phyloP scores from a whole-genome alignment of 1,140 invertebrate species.

The Scaptomyza montana region DNA sequence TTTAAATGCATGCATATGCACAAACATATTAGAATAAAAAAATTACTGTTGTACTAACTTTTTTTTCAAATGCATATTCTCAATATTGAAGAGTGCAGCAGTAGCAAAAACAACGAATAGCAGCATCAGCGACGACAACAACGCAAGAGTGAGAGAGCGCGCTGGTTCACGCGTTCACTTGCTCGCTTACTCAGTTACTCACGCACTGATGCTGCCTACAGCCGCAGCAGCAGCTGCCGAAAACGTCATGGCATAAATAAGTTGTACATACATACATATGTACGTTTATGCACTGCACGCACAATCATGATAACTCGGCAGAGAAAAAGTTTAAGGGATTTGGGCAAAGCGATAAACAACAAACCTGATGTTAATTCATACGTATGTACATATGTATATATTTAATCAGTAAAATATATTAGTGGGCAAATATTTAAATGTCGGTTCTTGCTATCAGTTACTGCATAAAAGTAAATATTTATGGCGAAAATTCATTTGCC shows the following conservation, averaged over 20 bases:
- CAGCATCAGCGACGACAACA: constrained; percentile 6
- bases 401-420: neutral
- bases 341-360: neutral
- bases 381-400: no score
- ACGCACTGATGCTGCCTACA: constrained; percentile 21
- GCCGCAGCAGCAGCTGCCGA: neutral
- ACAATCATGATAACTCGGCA: neutral
- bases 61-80: constrained; percentile 34
- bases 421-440: neutral
- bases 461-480: constrained; percentile 33
- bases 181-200: constrained; percentile 8
- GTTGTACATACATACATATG: no score
- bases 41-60: constrained; percentile 45
- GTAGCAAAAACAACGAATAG: constrained; percentile 3
- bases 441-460: neutral
- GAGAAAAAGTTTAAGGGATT: neutral
- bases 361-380: no score
- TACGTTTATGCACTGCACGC: constrained; percentile 13
- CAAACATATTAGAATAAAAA: constrained; percentile 7
- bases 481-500: constrained; percentile 28
- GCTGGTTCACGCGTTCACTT: constrained; percentile 3
- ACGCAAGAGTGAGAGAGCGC: constrained; percentile 23
- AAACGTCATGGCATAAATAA: constrained; percentile 10
- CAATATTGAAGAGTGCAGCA: constrained; percentile 29
- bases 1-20: no score